Base-by-base conservation (phyloP, 2,888 invertebrate genomes). In the Euproctis similis region DNA sequence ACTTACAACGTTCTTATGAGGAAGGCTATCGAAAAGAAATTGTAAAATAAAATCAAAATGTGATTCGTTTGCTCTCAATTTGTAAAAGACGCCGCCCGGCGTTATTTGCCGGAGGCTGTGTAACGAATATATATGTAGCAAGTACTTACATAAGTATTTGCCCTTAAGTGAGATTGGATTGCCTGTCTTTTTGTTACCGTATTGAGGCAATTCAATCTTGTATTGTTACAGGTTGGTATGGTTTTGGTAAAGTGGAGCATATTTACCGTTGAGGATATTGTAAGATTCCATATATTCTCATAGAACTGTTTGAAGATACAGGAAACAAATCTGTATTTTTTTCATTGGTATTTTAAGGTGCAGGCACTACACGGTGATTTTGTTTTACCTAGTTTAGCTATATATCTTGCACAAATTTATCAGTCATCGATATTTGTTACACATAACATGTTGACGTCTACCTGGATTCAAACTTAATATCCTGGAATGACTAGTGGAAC, bases 21-120 rank as follows among this genome's bases (percentile, higher is more conserved):
- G 26, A 38, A 38, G n/a, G 36, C 19, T 53, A 75, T 73, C 58
- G 66, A 62, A 73, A 77, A 72, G 67, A 68, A 77, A 77, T 77
- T 74, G 74, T 73, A 64, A 74, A 78, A 77, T 74, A 77, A 78
- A 78, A 81, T 80, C 77, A 75, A 75, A 34, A 76, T 63, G 66
- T 72, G 67, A 80, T 72, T 73, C 67, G 61, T 72, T 60, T 57
- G 60, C 59, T 72, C 62, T 62, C 77, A 75, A 75, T 78, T 78
- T 68, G 66, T 43, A 43, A 24, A 39, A 42, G 32, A 35, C 31
- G 14, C 13, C 11, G n/a, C n/a, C n/a, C n/a, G 34, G 32, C 43
- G 38, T 36, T 30, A 36, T 43, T 20, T 24, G 46, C 53, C 36
- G 10, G 11, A 17, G 42, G 53, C 49, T 24, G 26, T 25, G 36